Evolutionary conservation across 2,888 invertebrate genomes (phyloP).

Genomic region (Eledone cirrhosa): DNA sequence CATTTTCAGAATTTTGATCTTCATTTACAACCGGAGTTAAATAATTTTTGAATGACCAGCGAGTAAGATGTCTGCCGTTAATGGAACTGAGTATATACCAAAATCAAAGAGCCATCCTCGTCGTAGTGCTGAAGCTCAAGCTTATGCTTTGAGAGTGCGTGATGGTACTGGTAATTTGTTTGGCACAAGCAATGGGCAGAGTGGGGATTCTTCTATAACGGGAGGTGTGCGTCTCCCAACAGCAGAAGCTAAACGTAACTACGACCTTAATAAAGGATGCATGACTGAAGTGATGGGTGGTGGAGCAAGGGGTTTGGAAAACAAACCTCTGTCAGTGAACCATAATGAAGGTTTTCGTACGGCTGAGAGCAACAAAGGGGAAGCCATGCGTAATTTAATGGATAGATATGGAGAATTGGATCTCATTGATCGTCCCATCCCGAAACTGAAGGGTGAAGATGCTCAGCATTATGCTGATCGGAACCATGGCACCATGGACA

Average conservation of each 20-base stretch:
- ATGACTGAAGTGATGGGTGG: slow-evolving; percentile 56
- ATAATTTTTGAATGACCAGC: neutral
- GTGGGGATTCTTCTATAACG: slow-evolving; percentile 46
- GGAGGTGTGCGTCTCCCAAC: slow-evolving; percentile 45
- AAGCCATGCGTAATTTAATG: slow-evolving; percentile 52
- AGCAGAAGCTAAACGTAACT: slow-evolving; percentile 45
- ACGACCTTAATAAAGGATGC: slow-evolving; percentile 51
- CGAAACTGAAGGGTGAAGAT: slow-evolving; percentile 53
- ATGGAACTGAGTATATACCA: slow-evolving; percentile 46
- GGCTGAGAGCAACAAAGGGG: slow-evolving; percentile 53
- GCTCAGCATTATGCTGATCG: slow-evolving; percentile 55
- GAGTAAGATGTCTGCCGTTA: slow-evolving; percentile 42
- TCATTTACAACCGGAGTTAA: too few relatives aligned
- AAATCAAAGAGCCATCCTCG: slow-evolving; percentile 50
- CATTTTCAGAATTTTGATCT: too few relatives aligned
- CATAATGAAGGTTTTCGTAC: slow-evolving; percentile 54
- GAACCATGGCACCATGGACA: slow-evolving; percentile 53
- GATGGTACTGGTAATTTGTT: slow-evolving; percentile 49
- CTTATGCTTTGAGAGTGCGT: slow-evolving; percentile 47
- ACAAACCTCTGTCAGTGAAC: slow-evolving; percentile 48
- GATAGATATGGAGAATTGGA: slow-evolving; percentile 54
- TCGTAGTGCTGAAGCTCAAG: slow-evolving; percentile 48
- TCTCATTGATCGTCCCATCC: slow-evolving; percentile 40
- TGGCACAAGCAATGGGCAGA: slow-evolving; percentile 40
- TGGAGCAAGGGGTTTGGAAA: slow-evolving; percentile 21